Conservation (phyloP, 2,797 vertebrate species). For the Enteromius fasciolatus region DNA sequence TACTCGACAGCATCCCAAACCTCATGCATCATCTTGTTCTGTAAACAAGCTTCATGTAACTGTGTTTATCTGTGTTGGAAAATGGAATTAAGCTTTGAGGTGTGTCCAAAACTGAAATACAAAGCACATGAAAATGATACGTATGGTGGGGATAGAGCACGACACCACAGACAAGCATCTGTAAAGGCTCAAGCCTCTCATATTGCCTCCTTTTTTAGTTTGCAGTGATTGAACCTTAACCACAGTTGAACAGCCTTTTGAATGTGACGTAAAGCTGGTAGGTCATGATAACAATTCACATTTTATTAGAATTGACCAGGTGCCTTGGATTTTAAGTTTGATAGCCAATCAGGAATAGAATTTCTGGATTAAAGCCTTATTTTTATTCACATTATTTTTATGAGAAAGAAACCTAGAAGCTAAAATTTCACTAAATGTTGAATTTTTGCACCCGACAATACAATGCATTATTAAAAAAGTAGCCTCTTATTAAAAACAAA, state of each 20-base stretch:
- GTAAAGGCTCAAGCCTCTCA: conserved; percentile 27
- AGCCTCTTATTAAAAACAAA: background rate
- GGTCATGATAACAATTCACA: background rate
- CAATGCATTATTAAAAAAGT: background rate
- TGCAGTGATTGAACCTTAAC: background rate
- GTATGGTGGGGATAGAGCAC: conserved; percentile 28
- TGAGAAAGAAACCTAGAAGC: background rate
- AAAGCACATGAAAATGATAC: conserved; percentile 23
- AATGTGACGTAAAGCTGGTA: background rate
- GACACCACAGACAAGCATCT: conserved; percentile 21
- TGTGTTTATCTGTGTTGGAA: conserved; percentile 31
- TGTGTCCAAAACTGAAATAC: conserved; percentile 30
- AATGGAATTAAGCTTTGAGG: conserved; percentile 32
- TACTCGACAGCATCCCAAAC: background rate
- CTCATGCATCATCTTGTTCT: conserved; percentile 28
- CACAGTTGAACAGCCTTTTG: background rate
- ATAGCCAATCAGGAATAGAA: background rate
- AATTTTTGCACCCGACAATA: background rate
- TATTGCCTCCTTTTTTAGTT: background rate
- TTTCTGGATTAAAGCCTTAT: background rate
- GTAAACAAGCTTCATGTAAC: conserved; percentile 38
- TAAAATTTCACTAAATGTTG: background rate
- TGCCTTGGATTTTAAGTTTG: background rate
- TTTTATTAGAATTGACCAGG: background rate
- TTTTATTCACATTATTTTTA: background rate